Conservation (phyloP, 2,797 vertebrate genomes). For the Diplodus sargus region DNA sequence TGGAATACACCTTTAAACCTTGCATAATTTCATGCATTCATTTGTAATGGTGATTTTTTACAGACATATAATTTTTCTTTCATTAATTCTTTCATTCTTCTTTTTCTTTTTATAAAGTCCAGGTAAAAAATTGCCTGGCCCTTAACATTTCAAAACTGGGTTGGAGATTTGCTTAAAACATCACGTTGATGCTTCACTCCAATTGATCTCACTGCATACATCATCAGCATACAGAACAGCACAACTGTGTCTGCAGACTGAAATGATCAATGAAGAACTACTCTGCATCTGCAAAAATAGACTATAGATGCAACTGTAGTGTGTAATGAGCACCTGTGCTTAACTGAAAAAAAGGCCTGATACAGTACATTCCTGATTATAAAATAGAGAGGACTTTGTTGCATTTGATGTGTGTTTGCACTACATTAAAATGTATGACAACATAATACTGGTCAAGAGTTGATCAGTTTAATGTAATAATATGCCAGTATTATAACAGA, state of each 20-base stretch:
- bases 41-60: no score
- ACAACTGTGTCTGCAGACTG: not conserved
- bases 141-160: no score
- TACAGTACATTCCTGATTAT: not conserved
- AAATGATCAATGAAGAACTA: not conserved
- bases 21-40: no score
- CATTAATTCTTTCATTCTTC: no score
- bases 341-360: not conserved
- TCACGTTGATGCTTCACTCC: no score
- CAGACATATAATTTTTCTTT: no score
- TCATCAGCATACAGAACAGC: not conserved
- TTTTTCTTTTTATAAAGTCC: no score
- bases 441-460: not conserved
- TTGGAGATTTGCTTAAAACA: no score
- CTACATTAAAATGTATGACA: no score
- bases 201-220: no score
- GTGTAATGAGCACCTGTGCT: not conserved
- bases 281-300: not conserved
- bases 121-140: no score
- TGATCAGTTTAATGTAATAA: not conserved
- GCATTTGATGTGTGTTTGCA: not conserved
- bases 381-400: not conserved
- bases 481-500: not conserved
- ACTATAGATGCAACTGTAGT: not conserved
- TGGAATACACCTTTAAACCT: no score